Percentiles rank a stretch among this genome's conserved stretches.
Conservation (phyloP, 37 sponge, comb jelly and placozoan genomes). For the Diacarnus erythraeanus region DNA sequence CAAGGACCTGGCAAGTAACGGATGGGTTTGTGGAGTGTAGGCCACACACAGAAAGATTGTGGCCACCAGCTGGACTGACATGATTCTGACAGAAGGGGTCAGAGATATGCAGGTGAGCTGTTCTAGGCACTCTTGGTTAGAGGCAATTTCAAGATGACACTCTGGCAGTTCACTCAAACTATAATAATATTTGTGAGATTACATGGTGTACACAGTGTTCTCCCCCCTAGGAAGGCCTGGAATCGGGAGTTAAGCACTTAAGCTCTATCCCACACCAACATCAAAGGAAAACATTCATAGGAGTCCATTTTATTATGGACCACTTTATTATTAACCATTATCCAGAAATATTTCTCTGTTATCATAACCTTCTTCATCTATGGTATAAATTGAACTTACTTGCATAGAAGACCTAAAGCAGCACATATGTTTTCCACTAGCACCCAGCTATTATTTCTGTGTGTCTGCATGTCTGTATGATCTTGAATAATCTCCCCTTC, state of each 20-base stretch:
- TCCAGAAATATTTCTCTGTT: no score
- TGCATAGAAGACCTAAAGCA: constrained; percentile 24
- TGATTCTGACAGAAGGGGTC: constrained; percentile 19
- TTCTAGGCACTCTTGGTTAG: constrained; percentile 10
- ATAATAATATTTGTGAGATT: no score
- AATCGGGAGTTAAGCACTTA: no score
- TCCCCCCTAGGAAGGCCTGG: background rate
- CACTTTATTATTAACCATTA: no score
- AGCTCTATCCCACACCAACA: no score
- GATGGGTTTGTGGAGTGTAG: constrained; percentile 15
- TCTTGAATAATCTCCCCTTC: constrained; percentile 9
- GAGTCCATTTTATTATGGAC: no score
- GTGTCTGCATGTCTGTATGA: background rate
- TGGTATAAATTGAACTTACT: constrained; percentile 15
- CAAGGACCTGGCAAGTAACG: background rate
- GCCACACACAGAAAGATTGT: constrained; percentile 35
- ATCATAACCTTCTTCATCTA: background rate
- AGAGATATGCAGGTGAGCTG: constrained; percentile 35
- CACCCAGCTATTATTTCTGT: background rate
- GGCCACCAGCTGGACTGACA: constrained; percentile 18
- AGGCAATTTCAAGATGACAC: constrained; percentile 28
- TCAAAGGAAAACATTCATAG: no score
- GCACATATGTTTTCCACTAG: constrained; percentile 19
- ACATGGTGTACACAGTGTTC: no score
- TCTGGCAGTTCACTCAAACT: constrained; percentile 42